Evolutionary conservation across 1,140 invertebrate genomes (phyloP).

Genomic region (Papilio polyxenes): DNA sequence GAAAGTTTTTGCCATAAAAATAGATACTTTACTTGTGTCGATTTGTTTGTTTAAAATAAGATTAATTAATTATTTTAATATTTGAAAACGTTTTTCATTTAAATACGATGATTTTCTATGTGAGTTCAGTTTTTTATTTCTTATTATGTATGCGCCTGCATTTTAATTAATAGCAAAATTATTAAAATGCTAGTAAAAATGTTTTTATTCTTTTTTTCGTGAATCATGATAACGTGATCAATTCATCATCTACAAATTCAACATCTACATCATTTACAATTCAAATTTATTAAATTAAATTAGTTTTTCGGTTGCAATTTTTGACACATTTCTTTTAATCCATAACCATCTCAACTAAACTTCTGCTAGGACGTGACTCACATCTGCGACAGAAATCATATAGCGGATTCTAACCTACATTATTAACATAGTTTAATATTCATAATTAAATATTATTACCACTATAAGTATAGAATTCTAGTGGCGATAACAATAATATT

Average conservation of each 20-base stretch:
- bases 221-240: too few species aligned
- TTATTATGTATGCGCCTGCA: conserved; percentile 6
- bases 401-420: background rate
- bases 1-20: background rate
- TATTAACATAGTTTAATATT: background rate
- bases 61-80: too few species aligned
- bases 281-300: too few species aligned
- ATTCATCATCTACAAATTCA: too few species aligned
- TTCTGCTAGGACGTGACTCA: background rate
- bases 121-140: background rate
- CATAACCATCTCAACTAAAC: too few species aligned
- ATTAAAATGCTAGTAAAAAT: background rate
- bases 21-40: background rate
- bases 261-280: too few species aligned
- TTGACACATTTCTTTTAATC: too few species aligned
- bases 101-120: background rate
- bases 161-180: background rate
- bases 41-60: background rate
- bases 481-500: too few species aligned
- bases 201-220: too few species aligned
- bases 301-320: too few species aligned
- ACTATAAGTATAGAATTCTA: too few species aligned
- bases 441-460: too few species aligned
- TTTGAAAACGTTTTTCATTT: background rate
- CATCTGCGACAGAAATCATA: background rate